Conservation (phyloP, 2,113 vertebrate genomes). For the Orycteropus afer region DNA sequence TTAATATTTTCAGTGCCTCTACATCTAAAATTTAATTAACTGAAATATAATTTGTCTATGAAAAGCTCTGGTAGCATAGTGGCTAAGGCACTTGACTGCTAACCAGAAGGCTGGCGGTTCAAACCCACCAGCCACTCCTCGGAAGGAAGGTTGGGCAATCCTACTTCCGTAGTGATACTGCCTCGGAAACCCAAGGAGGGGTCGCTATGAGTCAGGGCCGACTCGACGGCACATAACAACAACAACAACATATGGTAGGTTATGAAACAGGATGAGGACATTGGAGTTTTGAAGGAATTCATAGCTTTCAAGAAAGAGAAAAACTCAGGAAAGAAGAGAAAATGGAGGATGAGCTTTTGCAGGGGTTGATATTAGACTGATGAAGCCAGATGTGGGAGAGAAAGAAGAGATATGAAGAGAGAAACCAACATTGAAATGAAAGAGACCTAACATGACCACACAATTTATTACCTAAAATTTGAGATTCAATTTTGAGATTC, state of each 20-base stretch:
- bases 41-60: not conserved
- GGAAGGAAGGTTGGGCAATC: too few relatives aligned
- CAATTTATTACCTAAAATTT: not conserved
- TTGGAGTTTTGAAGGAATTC: too few relatives aligned
- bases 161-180: too few relatives aligned
- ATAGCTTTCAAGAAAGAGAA: not conserved
- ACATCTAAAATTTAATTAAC: not conserved
- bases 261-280: not conserved
- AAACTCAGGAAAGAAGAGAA: not conserved
- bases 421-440: not conserved
- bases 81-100: too few relatives aligned
- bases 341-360: not conserved
- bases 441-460: not conserved
- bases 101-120: too few relatives aligned
- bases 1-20: not conserved
- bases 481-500: not conserved
- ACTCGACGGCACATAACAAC: too few relatives aligned
- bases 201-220: too few relatives aligned
- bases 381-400: not conserved
- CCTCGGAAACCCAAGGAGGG: too few relatives aligned
- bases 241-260: not conserved
- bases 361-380: not conserved
- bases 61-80: too few relatives aligned
- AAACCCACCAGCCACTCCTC: too few relatives aligned
- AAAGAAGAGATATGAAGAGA: not conserved